These are phyloP conservation scores for Fratercula arctica DNA, from an alignment of 2,797 vertebrate species.

Conservation along the genomic window DNA sequence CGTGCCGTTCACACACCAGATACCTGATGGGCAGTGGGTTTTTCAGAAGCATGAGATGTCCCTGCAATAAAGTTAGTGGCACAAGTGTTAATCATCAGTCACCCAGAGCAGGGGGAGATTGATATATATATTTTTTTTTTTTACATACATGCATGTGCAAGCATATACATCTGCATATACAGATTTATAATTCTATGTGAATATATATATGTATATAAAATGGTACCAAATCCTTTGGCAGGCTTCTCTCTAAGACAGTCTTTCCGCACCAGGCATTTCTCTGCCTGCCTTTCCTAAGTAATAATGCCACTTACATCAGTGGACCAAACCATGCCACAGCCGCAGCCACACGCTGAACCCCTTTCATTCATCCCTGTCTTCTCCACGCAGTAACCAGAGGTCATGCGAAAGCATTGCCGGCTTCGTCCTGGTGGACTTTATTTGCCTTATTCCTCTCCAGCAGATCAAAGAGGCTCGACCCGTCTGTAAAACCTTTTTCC, in stretches of 20 bases:
- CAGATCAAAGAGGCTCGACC: not conserved
- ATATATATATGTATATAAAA: not conserved
- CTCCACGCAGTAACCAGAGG: not conserved
- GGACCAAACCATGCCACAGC: not conserved
- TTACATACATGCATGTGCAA: not conserved
- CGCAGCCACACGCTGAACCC: not conserved
- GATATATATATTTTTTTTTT: not conserved
- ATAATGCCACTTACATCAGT: too few species aligned
- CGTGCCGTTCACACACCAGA: rapidly evolving
- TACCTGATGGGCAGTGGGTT: not conserved
- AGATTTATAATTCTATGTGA: not conserved
- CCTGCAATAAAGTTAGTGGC: not conserved
- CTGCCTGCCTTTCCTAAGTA: not conserved
- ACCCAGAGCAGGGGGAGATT: not conserved
- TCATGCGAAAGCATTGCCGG: rapidly evolving
- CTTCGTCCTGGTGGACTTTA: not conserved
- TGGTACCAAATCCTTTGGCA: not conserved
- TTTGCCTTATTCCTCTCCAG: not conserved
- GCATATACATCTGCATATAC: not conserved
- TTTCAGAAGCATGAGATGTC: not conserved
- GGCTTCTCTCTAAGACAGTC: not conserved
- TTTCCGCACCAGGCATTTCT: not conserved
- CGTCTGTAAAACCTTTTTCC: not conserved
- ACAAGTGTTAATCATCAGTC: not conserved
- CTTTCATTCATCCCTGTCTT: not conserved